These are phyloP conservation scores for Linepithema humile DNA, from an alignment of 1,140 invertebrate species.

Conservation along the genomic window DNA sequence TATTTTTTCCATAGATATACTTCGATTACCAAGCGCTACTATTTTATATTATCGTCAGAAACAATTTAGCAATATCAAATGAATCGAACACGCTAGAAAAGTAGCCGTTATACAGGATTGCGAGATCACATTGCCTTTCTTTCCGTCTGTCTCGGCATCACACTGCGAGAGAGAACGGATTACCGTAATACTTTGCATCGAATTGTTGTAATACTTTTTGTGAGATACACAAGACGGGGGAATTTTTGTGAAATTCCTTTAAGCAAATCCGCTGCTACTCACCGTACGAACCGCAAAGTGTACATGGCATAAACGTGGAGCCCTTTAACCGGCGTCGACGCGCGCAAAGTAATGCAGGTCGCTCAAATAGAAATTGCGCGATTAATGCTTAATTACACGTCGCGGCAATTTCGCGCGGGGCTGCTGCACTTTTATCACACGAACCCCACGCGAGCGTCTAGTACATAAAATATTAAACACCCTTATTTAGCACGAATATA, in stretches of 20 bases:
- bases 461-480: not conserved
- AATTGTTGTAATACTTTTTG: not conserved
- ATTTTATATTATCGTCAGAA: constrained; percentile 10
- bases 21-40: too few relatives aligned
- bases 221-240: not conserved
- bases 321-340: not conserved
- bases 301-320: not conserved
- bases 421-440: constrained; percentile 17
- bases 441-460: not conserved
- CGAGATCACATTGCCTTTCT: too few relatives aligned
- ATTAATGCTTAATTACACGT: constrained; percentile 51
- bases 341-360: constrained; percentile 42
- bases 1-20: too few relatives aligned
- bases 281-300: constrained; percentile 1
- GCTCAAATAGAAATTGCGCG: constrained; percentile 43
- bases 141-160: too few relatives aligned
- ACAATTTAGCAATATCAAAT: not conserved
- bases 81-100: not conserved
- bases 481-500: constrained; percentile 7
- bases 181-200: not conserved
- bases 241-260: not conserved
- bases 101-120: not conserved
- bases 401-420: constrained; percentile 14
- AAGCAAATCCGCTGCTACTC: not conserved
- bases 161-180: not conserved